Evolutionary conservation across 2,888 invertebrate genomes (phyloP), one percentile per base, ranked within the genome.

Genomic region (Idaea aversata): DNA sequence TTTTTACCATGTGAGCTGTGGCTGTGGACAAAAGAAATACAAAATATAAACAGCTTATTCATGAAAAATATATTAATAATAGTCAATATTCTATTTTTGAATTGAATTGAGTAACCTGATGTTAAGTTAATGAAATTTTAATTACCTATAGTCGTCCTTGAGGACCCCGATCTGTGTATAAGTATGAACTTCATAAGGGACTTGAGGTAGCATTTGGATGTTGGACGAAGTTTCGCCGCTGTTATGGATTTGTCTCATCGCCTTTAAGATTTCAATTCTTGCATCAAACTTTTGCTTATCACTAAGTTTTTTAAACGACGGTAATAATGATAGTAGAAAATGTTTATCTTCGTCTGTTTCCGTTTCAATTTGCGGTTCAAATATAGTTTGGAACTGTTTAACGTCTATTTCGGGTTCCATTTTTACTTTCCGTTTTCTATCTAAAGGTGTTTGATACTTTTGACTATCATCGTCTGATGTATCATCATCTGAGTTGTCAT

Each of bases 311-410:
- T 79, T 83, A 67, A 88, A 85, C 63, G 82, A 81, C 0, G 86
- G 85, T 36, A 88, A 77, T 7, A 88, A 65, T 0, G 88, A 88
- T 25, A 88, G 47, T 68, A 86, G 78, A 57, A 88, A 88, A 63
- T 87, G 86, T 35, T 79, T 84, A 38, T 88, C 88, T 34, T 85
- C 85, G 35, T 88, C 86, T 47, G 78, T 79, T 64, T 84, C 85
- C 47, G 81, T 78, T 47, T 47, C 47, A 2, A 13, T 6, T 47
- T 47, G 47, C 7, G 47, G 10, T 47, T 47, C 47, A 47, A 47
- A 47, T 4, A 47, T 13, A 7, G 13, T 47, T 47, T 47, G 47
- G 13, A 47, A 47, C 10, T 47, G 47, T 47, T 47, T 47, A 7
- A 47, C 7, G 47, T 47, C 47, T 47, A 47, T 13, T 10, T 47